phyloP scores from a whole-genome alignment of 1,140 invertebrate genomes.

The Diorhabda elongata region DNA sequence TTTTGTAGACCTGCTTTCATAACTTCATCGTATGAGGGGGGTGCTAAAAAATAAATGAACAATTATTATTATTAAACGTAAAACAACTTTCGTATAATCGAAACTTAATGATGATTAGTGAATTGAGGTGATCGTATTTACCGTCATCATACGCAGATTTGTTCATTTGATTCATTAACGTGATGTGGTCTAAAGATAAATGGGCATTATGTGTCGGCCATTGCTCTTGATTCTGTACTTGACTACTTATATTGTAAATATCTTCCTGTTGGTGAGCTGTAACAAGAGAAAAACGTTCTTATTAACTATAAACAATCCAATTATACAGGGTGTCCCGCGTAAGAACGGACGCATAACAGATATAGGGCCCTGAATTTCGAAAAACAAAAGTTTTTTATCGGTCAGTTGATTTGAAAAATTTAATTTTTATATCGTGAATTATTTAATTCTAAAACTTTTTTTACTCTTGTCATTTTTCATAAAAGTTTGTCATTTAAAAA shows the following conservation, averaged over 20 bases:
- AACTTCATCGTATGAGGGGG: constrained; percentile 24
- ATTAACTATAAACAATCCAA: not conserved
- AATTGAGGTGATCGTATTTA: constrained; percentile 3
- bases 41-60: constrained; percentile 21
- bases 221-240: constrained; percentile 20
- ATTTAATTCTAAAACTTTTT: too few relatives aligned
- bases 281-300: constrained; percentile 16
- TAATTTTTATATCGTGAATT: too few relatives aligned
- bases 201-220: constrained; percentile 23
- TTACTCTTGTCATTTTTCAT: too few relatives aligned
- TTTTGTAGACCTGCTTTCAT: constrained; percentile 16
- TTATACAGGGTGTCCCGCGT: too few relatives aligned
- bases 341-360: too few relatives aligned
- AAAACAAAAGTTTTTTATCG: too few relatives aligned
- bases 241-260: constrained; percentile 26
- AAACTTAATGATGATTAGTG: too few relatives aligned
- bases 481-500: too few relatives aligned
- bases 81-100: too few relatives aligned
- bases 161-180: constrained; percentile 24
- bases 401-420: too few relatives aligned
- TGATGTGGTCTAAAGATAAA: constrained; percentile 26
- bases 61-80: not conserved
- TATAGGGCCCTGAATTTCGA: too few relatives aligned
- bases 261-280: constrained; percentile 25
- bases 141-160: constrained; percentile 27